Evolutionary conservation across 2,888 invertebrate genomes (phyloP), one percentile per base, ranked within the genome.

Genomic region (Ophioninae sp.): DNA sequence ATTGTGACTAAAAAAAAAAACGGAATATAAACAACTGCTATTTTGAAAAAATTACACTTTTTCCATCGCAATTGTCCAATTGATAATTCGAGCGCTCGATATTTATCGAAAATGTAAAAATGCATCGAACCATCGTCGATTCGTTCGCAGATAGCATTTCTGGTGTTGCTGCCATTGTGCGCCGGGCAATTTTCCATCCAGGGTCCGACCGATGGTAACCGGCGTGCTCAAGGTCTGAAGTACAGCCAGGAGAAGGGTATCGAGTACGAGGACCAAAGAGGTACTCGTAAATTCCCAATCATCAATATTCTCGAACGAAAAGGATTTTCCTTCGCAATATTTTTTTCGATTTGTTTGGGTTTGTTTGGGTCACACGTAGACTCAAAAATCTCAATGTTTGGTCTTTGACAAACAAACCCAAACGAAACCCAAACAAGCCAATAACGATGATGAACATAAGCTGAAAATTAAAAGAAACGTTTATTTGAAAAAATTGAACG

Each of bases 131-230:
- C 61, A 13, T 65, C 20, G 44, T 20, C 8, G 30, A 79, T 82
- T 17, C 75, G 44, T 79, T n/a, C 64, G 39, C 87, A 92, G 90
- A 79, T 91, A 85, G 84, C 92, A 85, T 76, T 91, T 17, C 23
- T 92, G 70, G 84, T 88, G 74, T 85, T 88, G 30, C 82, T 92
- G 72, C 90, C 92, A 21, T 85, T 89, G 74, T 92, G 92, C 88
- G 79, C 89, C 57, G 92, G 90, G 37, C 91, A 93, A 86, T 92
- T 92, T 80, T 89, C 92, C 20, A 92, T 93, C 74, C 89, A 91
- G 82, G 93, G 93, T 7, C 90, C 93, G 2, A 92, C 90, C 79
- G 93, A 93, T 87, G 93, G 93, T 67, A 90, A 90, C 81, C 89
- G 92, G 75, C 89, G 87, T 50, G 91, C 92, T 56, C 92, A 92